Conservation (phyloP, 1,140 invertebrate genomes). For the Drosophila bocki region DNA sequence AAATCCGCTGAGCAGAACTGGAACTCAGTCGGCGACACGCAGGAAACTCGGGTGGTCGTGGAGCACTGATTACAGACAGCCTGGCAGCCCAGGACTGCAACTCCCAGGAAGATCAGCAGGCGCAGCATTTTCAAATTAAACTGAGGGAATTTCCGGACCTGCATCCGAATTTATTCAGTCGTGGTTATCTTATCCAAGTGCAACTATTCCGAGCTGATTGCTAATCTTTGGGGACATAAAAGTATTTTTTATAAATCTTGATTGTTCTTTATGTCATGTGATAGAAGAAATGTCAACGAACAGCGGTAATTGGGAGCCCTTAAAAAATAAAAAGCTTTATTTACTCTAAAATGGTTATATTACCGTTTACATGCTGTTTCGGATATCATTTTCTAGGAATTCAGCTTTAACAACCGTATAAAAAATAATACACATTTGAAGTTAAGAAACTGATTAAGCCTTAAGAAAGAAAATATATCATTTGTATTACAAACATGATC, state of each 20-base stretch:
- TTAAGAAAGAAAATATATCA: not conserved
- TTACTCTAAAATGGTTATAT: too few species aligned
- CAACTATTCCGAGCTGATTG: slow-evolving; percentile 2
- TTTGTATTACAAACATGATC: not conserved
- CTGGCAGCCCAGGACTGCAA: slow-evolving; percentile 30
- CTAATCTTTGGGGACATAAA: not conserved
- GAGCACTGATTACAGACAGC: slow-evolving; percentile 45
- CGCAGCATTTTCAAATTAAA: slow-evolving; percentile 36
- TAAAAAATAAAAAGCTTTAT: not conserved
- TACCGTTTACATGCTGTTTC: not conserved
- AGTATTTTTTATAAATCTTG: not conserved
- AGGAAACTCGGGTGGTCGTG: slow-evolving; percentile 1
- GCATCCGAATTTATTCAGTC: slow-evolving; percentile 23
- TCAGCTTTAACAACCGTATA: not conserved
- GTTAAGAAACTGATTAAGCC: too few species aligned
- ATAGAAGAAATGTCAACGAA: not conserved
- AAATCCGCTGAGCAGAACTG: slow-evolving; percentile 26
- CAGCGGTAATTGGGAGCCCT: not conserved
- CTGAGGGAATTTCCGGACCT: not conserved
- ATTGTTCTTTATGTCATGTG: not conserved
- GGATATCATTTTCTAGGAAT: not conserved
- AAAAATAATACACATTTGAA: not conserved
- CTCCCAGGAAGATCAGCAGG: slow-evolving; percentile 30
- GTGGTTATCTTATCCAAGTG: slow-evolving; percentile 24
- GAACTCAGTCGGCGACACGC: slow-evolving; percentile 45